Evolutionary conservation across 2,797 vertebrate species (phyloP), one percentile per base, ranked within the genome.

Genomic region (Brotula barbata): DNA sequence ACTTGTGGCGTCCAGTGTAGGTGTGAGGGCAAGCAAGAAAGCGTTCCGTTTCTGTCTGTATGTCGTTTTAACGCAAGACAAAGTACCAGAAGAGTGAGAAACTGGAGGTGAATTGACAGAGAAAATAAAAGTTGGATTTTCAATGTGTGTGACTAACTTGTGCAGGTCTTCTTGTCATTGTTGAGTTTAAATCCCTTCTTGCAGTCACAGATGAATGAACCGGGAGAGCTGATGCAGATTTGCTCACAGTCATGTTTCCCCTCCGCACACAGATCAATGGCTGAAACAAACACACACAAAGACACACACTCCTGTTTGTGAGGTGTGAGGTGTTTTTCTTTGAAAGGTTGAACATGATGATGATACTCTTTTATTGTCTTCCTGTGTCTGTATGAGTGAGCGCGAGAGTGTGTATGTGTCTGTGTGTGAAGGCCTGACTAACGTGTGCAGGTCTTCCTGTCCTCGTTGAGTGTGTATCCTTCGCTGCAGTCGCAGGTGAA

Each of bases 161-260:
- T 84, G 75, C 89, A 90, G 20, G 86, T 89, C 78, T 75, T 86
- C 66, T 84, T 74, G 77, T 89, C 94, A 16, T 88, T 77, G 75
- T 92, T 94, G 65, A 97, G 93, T 40, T 77, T 75, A 87, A 91
- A 97, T 20, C 95, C 95, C 0, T 71, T 15, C 2, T 68, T 83
- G 82, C 94, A 95, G 75, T 60, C 89, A 47, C 95, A 97, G 15
- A 47, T 87, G 86, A 92, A 95, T 0, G 90, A 87, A 1, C 93
- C 93, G 0, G 71, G 91, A 4, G 88, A 22, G 2, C 88, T 94
- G 78, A 95, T 0, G 0, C 95, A 97, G 49, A 92, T 87, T 25
- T 97, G 95, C 45, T 95, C 90, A 21, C 95, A 98, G 81, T 92
- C 91, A 0, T 95, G 94, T 9, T 92, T 92, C 25, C 91, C 92